Conservation (phyloP, 1,140 invertebrate species). For the Pinna nobilis region DNA sequence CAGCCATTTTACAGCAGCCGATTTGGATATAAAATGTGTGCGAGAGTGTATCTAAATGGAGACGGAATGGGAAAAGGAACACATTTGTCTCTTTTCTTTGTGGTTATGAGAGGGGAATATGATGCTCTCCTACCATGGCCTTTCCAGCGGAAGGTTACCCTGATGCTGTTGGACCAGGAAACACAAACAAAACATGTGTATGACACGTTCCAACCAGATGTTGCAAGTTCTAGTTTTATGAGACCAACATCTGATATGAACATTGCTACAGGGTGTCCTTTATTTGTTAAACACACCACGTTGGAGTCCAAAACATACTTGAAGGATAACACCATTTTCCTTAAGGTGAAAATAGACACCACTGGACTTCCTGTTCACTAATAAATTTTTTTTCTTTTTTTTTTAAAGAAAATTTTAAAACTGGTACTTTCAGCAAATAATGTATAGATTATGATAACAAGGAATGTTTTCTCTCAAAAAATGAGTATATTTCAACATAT, state of each 20-base stretch:
- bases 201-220: constrained; percentile 68
- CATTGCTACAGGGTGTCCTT: constrained; percentile 66
- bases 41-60: constrained; percentile 68
- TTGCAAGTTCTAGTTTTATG: constrained; percentile 57
- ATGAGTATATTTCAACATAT: no score
- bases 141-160: constrained; percentile 66
- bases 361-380: constrained; percentile 1
- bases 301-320: constrained; percentile 60
- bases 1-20: constrained; percentile 70
- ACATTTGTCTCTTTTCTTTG: constrained; percentile 70
- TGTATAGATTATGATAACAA: no score
- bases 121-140: constrained; percentile 69
- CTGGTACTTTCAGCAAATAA: no score
- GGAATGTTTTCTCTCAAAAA: no score
- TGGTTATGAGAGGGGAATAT: constrained; percentile 68
- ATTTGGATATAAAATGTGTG: constrained; percentile 72
- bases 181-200: constrained; percentile 49
- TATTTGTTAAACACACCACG: constrained; percentile 57
- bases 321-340: constrained; percentile 67
- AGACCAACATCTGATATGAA: constrained; percentile 69
- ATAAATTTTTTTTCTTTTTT: no score
- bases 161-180: constrained; percentile 63
- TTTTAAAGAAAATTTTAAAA: no score
- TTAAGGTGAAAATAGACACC: constrained; percentile 64
- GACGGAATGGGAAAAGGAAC: constrained; percentile 69